phyloP scores from a whole-genome alignment of 2,797 vertebrate genomes.

The Tokudaia tokunoshimensis region DNA sequence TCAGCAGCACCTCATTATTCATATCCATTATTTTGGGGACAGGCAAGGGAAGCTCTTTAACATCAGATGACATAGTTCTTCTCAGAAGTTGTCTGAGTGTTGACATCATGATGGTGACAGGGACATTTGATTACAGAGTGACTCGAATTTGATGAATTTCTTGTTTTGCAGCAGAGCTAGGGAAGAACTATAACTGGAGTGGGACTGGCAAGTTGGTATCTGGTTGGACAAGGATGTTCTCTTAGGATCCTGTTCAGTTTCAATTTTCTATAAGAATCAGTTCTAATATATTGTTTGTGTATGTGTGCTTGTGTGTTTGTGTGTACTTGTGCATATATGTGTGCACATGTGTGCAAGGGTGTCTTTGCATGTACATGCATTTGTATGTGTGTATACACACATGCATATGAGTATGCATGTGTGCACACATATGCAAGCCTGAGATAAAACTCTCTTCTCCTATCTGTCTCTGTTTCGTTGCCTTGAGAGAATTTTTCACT shows the following conservation, averaged over 20 bases:
- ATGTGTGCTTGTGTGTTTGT: background rate
- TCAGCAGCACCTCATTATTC: background rate
- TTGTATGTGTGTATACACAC: background rate
- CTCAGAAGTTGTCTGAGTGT: background rate
- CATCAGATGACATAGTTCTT: background rate
- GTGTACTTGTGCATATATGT: background rate
- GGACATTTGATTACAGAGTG: too few relatives aligned
- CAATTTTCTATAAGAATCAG: background rate
- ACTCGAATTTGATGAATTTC: background rate
- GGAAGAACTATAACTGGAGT: too few relatives aligned
- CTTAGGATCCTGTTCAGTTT: background rate
- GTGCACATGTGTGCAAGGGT: background rate
- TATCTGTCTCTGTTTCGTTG: background rate
- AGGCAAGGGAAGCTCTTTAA: too few relatives aligned
- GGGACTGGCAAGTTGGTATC: fast-evolving
- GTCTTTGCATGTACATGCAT: background rate
- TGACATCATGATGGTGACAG: background rate
- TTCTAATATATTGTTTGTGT: background rate
- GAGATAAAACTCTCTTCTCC: background rate
- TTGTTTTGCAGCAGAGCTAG: fast-evolving
- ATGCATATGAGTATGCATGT: background rate
- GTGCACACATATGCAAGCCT: background rate
- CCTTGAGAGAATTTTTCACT: background rate
- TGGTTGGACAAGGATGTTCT: background rate
- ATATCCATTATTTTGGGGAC: background rate